phyloP scores from a whole-genome alignment of 2,888 invertebrate genomes.

The Agrotis clavis region DNA sequence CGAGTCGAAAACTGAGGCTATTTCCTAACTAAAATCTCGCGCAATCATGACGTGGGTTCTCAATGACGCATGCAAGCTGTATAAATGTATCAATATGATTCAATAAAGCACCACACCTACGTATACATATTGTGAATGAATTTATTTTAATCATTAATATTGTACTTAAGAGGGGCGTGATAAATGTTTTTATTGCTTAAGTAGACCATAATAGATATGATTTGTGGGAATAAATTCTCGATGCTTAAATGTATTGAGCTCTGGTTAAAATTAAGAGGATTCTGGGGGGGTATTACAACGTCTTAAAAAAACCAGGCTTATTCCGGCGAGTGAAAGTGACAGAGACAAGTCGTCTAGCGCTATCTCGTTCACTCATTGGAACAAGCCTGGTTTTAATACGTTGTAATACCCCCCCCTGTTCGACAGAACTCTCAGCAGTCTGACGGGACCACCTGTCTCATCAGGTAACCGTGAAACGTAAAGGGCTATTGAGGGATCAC shows the following conservation, averaged over 20 bases:
- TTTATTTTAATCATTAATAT: constrained; percentile 39
- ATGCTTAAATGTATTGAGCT: background rate
- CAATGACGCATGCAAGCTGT: constrained; percentile 52
- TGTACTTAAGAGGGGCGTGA: constrained; percentile 17
- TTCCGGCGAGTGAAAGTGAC: too few species aligned
- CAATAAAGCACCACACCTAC: constrained; percentile 21
- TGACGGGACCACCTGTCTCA: too few species aligned
- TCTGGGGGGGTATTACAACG: too few species aligned
- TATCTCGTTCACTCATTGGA: too few species aligned
- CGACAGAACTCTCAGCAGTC: too few species aligned
- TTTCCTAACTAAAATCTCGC: constrained; percentile 41
- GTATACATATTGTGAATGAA: constrained; percentile 31
- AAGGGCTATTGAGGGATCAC: too few species aligned
- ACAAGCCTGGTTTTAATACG: too few species aligned
- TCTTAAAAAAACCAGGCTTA: too few species aligned
- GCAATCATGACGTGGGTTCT: constrained; percentile 43
- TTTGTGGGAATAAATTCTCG: background rate
- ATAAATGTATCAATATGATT: constrained; percentile 17
- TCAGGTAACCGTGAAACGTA: too few species aligned
- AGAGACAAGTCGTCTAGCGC: too few species aligned
- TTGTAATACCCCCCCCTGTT: too few species aligned
- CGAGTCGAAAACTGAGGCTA: constrained; percentile 22
- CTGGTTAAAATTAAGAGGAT: background rate
- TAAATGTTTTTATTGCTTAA: background rate
- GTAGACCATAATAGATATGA: background rate